Base-by-base conservation (phyloP, 2,113 vertebrate genomes). In the Scophthalmus maximus region DNA sequence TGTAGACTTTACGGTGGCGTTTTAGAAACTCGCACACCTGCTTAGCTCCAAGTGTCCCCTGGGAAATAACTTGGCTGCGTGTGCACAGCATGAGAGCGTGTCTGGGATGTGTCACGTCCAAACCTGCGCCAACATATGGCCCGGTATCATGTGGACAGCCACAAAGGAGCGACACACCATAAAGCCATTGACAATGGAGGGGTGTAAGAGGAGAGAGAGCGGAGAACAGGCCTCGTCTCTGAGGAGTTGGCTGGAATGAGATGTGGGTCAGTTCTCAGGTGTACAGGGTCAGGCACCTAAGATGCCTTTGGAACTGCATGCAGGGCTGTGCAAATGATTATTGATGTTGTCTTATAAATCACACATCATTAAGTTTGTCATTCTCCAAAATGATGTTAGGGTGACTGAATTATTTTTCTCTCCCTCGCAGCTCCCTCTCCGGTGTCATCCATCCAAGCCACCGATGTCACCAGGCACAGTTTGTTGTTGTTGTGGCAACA, bases 401-500 rank as follows among this genome's bases (percentile, higher is more conserved):
- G 22, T 46, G 10, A 44, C 38, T 46, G 5, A 55, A 14, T 64
- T 6, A 50, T 69, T 56, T 56, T 22, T 68, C 11, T 66, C 22
- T 17, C 20, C 70, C 52, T 56, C 9, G 67, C 80, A 99, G 97
- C 97, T 92, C 97, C 97, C 0, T 99, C 97, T 74, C 95, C 96
- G 0, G 95, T 98, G 79, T 94, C 95, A 3, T 89, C 95, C 92
- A 95, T 99, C 87, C 96, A 96, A 79, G 96, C 95, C 84, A 98
- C 96, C 62, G 97, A 98, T 82, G 95, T 98, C 83, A 98, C 97
- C 42, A 95, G 96, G 70, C 97, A 98, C 81, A 96, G 95, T 0
- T 94, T 98, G 83, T 95, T 95, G 23, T 92, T 99, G 93, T 93
- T 94, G 29, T 99, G 97, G 97, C 92, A 96, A 90, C 96, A 98